These are phyloP conservation scores for Anas platyrhynchos DNA, from an alignment of 2,113 vertebrate genomes.

Conservation along the genomic window DNA sequence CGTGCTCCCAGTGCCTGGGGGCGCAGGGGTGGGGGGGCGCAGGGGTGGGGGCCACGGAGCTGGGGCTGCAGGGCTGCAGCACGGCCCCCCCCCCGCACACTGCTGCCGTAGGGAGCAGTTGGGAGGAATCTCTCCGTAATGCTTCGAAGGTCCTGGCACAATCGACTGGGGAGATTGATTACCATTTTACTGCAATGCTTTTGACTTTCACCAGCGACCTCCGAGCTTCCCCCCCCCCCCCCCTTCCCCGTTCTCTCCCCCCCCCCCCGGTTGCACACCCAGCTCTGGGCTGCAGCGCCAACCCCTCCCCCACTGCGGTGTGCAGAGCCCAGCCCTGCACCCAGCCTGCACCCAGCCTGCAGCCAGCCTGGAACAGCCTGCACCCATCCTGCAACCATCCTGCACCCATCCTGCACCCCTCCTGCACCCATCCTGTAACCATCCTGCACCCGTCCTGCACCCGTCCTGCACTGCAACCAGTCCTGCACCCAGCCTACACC, in stretches of 20 bases:
- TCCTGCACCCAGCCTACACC: not conserved
- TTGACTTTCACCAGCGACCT: constrained; percentile 76
- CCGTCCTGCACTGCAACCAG: not conserved
- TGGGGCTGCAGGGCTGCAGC: no score
- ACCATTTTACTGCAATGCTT: constrained; percentile 71
- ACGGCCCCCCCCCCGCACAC: not conserved
- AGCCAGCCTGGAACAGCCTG: not conserved
- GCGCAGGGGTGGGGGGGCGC: not conserved
- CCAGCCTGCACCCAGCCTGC: not conserved
- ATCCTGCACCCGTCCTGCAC: not conserved
- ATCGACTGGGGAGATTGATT: constrained; percentile 74
- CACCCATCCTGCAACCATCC: no score
- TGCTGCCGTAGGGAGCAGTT: not conserved
- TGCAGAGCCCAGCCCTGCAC: not conserved
- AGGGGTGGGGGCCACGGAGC: not conserved
- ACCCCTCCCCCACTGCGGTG: not conserved
- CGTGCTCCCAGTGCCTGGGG: not conserved
- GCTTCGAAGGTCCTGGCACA: constrained; percentile 37
- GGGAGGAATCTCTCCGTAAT: constrained; percentile 32
- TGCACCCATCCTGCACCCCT: not conserved
- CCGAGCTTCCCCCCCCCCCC: not conserved
- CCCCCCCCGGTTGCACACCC: not conserved
- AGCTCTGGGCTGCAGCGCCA: not conserved
- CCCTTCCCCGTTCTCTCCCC: no score
- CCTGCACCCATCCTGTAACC: not conserved